Evolutionary conservation across 2,888 invertebrate species (phyloP).

Genomic region (Ferdinandea cuprea): DNA sequence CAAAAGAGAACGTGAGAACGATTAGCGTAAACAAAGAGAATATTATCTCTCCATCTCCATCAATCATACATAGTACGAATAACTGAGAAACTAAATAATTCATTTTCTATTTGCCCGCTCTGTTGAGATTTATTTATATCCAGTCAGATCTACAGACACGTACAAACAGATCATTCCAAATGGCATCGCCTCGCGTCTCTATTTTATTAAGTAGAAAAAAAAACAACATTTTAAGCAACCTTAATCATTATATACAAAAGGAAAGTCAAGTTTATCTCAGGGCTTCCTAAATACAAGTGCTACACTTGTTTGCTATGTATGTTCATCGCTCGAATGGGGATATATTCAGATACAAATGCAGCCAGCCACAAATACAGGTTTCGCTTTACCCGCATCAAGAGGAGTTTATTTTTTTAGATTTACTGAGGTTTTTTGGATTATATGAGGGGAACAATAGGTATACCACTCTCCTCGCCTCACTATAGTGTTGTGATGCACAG

Average conservation of each 20-base stretch:
- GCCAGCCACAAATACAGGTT: not conserved
- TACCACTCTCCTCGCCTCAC: not conserved
- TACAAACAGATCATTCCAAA: slow-evolving; percentile 2
- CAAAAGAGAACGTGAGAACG: slow-evolving; percentile 43
- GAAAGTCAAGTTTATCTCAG: slow-evolving; percentile 13
- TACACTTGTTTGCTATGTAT: too few relatives aligned
- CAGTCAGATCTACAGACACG: slow-evolving; percentile 1
- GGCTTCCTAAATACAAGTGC: not conserved
- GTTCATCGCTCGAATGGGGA: too few relatives aligned
- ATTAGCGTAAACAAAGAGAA: slow-evolving; percentile 32
- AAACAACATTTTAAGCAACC: slow-evolving; percentile 27
- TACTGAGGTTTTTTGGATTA: slow-evolving; percentile 30
- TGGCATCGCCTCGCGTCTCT: slow-evolving; percentile 21
- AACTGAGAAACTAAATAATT: slow-evolving; percentile 35
- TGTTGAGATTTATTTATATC: slow-evolving; percentile 25
- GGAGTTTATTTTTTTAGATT: slow-evolving; percentile 16
- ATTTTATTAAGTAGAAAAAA: slow-evolving; percentile 9
- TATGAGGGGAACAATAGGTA: too few relatives aligned
- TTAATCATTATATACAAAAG: not conserved
- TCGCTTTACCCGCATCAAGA: not conserved
- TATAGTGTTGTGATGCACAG: slow-evolving; percentile 4
- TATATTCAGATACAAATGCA: too few relatives aligned
- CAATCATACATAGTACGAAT: not conserved
- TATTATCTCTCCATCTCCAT: slow-evolving; percentile 1
- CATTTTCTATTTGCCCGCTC: slow-evolving; percentile 17